These are phyloP conservation scores for Epizoanthus rinbou DNA, from an alignment of 92 coral and sea anemone species.

Conservation along the genomic window DNA sequence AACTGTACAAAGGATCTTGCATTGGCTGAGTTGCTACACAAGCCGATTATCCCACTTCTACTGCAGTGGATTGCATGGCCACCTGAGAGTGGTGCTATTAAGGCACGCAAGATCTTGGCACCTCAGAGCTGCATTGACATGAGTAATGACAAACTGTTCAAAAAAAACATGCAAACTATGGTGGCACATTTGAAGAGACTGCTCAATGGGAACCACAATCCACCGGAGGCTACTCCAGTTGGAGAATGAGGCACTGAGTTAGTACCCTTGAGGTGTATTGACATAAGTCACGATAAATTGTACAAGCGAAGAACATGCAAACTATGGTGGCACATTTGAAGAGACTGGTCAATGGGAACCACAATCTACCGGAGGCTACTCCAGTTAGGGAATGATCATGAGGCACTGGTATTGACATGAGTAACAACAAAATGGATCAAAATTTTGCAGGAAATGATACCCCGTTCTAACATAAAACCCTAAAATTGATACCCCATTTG, in stretches of 20 bases:
- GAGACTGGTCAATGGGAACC: conserved; percentile 48
- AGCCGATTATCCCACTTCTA: conserved; percentile 86
- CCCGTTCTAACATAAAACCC: too few relatives aligned
- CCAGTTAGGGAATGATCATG: neutral
- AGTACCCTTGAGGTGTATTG: conserved; percentile 65
- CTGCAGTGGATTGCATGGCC: conserved; percentile 96
- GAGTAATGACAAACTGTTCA: conserved; percentile 84
- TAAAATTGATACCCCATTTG: too few relatives aligned
- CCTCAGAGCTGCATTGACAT: conserved; percentile 78
- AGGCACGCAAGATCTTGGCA: conserved; percentile 77
- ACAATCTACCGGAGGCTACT: too few relatives aligned
- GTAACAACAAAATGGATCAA: too few relatives aligned
- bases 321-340: conserved; percentile 60
- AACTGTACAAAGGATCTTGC: conserved; percentile 88
- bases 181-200: conserved; percentile 58
- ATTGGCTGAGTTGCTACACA: conserved; percentile 77
- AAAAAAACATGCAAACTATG: conserved; percentile 64
- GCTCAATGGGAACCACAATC: conserved; percentile 23
- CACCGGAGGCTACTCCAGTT: too few relatives aligned
- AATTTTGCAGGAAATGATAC: too few relatives aligned
- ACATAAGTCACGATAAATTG: conserved; percentile 84
- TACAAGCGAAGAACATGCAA: conserved; percentile 62
- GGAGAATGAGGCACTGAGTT: neutral
- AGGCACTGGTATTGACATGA: conserved; percentile 69
- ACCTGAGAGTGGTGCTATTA: conserved; percentile 75